Conservation (phyloP, 2,113 vertebrate genomes). For the Solea senegalensis region DNA sequence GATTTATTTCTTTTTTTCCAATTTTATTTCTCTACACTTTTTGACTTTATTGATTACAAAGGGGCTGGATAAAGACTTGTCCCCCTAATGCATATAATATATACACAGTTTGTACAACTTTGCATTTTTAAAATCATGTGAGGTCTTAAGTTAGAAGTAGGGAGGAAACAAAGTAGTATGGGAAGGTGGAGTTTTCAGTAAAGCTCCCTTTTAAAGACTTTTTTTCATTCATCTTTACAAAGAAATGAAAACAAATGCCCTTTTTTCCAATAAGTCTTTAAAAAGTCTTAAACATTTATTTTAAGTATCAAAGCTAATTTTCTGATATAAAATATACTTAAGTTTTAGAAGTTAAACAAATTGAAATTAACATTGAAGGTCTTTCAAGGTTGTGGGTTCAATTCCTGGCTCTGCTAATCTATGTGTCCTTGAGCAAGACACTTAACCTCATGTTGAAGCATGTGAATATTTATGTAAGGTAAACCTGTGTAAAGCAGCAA, state of each 20-base stretch:
- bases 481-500: too few relatives aligned
- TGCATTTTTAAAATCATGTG: conserved; percentile 85
- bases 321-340: too few relatives aligned
- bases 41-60: conserved; percentile 83
- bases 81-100: conserved; percentile 77
- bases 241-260: conserved; percentile 83
- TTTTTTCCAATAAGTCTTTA: conserved; percentile 79
- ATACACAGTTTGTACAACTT: conserved; percentile 89
- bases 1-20: conserved; percentile 43
- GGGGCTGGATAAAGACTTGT: conserved; percentile 80
- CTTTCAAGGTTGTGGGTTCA: too few relatives aligned
- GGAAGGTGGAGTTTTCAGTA: conserved; percentile 75
- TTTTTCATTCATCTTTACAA: conserved; percentile 67
- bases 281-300: too few relatives aligned
- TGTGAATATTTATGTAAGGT: too few relatives aligned
- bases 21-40: conserved; percentile 79
- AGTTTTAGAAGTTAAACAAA: too few relatives aligned
- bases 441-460: too few relatives aligned
- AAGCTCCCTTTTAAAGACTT: conserved; percentile 79
- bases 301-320: too few relatives aligned
- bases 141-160: conserved; percentile 80
- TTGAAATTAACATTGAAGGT: too few relatives aligned
- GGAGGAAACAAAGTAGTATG: conserved; percentile 72
- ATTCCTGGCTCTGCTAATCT: too few relatives aligned
- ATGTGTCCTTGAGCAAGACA: too few relatives aligned